phyloP scores from a whole-genome alignment of 2,888 invertebrate species.

The Dryadula phaetusa region DNA sequence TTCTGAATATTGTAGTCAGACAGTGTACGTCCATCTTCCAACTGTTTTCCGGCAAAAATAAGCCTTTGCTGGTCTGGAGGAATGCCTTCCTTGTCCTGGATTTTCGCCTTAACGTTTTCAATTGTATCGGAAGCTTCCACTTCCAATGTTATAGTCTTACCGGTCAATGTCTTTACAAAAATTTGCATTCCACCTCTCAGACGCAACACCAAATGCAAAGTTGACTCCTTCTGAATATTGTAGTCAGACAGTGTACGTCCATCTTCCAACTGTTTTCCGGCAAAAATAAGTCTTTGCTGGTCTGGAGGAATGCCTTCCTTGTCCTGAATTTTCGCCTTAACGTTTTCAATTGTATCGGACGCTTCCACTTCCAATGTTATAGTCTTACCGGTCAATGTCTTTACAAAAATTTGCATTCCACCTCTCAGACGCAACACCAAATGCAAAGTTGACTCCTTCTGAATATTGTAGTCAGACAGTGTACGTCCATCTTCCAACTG shows the following conservation, averaged over 20 bases:
- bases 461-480: conserved; percentile 57
- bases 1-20: conserved; percentile 64
- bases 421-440: conserved; percentile 56
- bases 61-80: conserved; percentile 57
- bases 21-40: conserved; percentile 60
- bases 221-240: conserved; percentile 38
- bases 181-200: conserved; percentile 54
- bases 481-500: conserved; percentile 58
- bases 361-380: conserved; percentile 77
- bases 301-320: conserved; percentile 78
- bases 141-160: conserved; percentile 41
- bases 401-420: conserved; percentile 48
- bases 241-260: conserved; percentile 38
- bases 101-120: conserved; percentile 48
- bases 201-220: conserved; percentile 33
- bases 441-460: conserved; percentile 59
- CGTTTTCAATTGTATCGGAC: conserved; percentile 47
- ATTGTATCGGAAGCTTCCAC: conserved; percentile 53
- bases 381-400: conserved; percentile 36
- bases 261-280: conserved; percentile 73
- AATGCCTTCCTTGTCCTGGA: conserved; percentile 52
- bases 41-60: conserved; percentile 56
- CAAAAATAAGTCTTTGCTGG: conserved; percentile 74
- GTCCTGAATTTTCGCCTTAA: conserved; percentile 50
- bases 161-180: conserved; percentile 55